Evolutionary conservation across 2,113 vertebrate species (phyloP).

Genomic region (Hydropotes inermis): DNA sequence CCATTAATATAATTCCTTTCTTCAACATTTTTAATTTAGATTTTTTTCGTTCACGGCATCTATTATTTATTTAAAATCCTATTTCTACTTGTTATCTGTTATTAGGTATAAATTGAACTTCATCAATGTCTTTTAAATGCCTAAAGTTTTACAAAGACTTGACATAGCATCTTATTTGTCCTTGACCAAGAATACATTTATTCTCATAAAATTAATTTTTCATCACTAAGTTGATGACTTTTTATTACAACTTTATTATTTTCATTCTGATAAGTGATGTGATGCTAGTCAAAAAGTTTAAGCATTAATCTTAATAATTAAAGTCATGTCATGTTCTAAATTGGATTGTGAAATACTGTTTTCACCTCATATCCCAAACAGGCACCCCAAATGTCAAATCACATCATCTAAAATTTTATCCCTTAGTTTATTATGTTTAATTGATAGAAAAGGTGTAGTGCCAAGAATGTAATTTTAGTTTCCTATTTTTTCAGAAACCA

Average conservation of each 20-base stretch:
- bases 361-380: constrained; percentile 5
- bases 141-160: not conserved
- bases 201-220: not conserved
- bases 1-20: not conserved
- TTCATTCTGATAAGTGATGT: not conserved
- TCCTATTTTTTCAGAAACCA: not conserved
- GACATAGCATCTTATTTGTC: not conserved
- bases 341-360: not conserved
- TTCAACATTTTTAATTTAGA: not conserved
- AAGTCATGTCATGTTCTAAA: not conserved
- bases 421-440: constrained; percentile 14
- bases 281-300: not conserved
- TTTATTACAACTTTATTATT: constrained; percentile 12
- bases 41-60: not conserved
- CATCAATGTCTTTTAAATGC: constrained; percentile 8
- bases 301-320: constrained; percentile 37
- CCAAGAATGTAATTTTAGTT: constrained; percentile 41
- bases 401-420: not conserved
- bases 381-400: not conserved
- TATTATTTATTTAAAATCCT: not conserved
- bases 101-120: not conserved
- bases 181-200: not conserved
- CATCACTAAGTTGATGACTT: not conserved
- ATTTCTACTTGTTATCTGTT: not conserved
- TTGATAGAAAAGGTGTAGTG: not conserved